phyloP scores from a whole-genome alignment of 1,140 invertebrate genomes.

The Drosophila orosa region DNA sequence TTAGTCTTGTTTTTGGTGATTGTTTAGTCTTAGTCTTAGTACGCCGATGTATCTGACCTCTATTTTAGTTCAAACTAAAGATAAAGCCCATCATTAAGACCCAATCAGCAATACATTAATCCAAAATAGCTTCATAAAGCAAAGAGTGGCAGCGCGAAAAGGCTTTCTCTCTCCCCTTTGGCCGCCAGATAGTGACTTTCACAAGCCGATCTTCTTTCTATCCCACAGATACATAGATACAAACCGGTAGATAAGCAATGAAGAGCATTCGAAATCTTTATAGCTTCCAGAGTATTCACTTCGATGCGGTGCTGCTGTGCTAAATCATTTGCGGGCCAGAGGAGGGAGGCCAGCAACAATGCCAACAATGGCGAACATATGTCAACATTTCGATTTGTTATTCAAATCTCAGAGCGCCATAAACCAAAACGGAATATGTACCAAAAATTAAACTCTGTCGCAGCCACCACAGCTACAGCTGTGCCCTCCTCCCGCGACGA shows the following conservation, averaged over 20 bases:
- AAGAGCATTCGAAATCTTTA: conserved; percentile 39
- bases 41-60: not conserved
- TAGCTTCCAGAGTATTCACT: conserved; percentile 3
- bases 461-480: too few species aligned
- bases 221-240: not conserved
- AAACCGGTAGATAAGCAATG: conserved; percentile 41
- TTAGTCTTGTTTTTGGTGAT: too few species aligned
- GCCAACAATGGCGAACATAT: conserved; percentile 72
- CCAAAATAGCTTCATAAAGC: conserved; percentile 6
- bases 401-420: conserved; percentile 68
- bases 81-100: conserved; percentile 7
- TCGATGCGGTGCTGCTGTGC: conserved; percentile 9
- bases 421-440: conserved; percentile 40
- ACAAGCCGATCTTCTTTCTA: conserved; percentile 11
- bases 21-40: too few species aligned
- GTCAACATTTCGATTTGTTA: conserved; percentile 80
- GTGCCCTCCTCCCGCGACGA: conserved; percentile 11
- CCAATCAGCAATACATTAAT: conserved; percentile 31
- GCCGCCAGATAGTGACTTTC: conserved; percentile 27
- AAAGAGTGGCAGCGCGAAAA: not conserved
- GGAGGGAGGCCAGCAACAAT: conserved; percentile 53
- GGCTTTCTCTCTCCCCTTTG: conserved; percentile 29
- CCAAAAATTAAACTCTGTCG: conserved; percentile 59
- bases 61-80: not conserved
- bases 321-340: conserved; percentile 29